phyloP scores from a whole-genome alignment of 2,888 invertebrate species.

The Pterobdella sp. region DNA sequence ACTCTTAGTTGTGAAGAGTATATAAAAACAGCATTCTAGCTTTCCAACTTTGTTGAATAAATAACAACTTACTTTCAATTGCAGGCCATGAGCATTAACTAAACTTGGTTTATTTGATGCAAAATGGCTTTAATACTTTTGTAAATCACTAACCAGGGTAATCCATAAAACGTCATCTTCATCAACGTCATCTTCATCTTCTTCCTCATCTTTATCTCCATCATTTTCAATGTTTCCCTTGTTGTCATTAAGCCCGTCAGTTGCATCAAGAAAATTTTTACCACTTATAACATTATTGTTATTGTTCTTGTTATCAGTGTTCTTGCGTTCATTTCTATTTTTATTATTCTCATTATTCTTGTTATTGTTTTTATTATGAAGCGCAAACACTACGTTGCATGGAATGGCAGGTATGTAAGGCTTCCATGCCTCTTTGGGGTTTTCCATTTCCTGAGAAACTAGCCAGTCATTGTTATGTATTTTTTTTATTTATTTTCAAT shows the following conservation, averaged over 20 bases:
- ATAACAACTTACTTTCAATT: no score
- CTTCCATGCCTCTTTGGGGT: not conserved
- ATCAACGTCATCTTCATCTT: not conserved
- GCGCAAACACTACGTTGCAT: not conserved
- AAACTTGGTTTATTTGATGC: no score
- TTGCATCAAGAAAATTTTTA: not conserved
- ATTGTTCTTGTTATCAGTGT: not conserved
- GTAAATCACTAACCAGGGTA: constrained; percentile 47
- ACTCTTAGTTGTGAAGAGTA: no score
- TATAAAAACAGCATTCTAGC: no score
- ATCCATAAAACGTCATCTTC: constrained; percentile 49
- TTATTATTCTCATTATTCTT: not conserved
- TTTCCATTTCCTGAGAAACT: not conserved
- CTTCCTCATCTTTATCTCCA: not conserved
- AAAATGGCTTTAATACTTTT: no score
- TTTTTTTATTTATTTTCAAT: no score
- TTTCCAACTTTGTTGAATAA: no score
- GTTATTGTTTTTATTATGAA: not conserved
- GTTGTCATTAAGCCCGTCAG: not conserved
- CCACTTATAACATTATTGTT: not conserved
- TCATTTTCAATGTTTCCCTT: not conserved
- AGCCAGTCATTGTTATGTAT: no score
- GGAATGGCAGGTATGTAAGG: not conserved
- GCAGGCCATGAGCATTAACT: no score
- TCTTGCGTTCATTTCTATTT: not conserved